Conservation (phyloP, 2,888 invertebrate genomes). For the Dicyrtoma fusca region DNA sequence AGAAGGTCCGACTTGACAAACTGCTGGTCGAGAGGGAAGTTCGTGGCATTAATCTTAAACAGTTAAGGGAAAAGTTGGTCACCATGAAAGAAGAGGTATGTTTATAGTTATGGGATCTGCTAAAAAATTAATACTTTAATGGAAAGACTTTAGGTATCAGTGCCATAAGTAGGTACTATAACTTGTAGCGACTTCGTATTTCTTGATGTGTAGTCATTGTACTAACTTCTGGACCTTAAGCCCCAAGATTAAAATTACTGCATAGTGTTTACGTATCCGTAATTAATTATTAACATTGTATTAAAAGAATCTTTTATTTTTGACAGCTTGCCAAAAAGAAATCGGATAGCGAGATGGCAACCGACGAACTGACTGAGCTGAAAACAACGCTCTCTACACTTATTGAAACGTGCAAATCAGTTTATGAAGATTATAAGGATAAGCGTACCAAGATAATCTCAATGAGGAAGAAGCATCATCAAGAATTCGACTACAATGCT, state of each 20-base stretch:
- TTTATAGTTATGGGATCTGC: too few species aligned
- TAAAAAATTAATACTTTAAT: too few species aligned
- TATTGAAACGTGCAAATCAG: slow-evolving; percentile 57
- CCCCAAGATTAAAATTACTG: too few species aligned
- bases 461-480: slow-evolving; percentile 54
- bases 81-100: slow-evolving; percentile 70
- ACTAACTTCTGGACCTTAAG: too few species aligned
- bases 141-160: too few species aligned
- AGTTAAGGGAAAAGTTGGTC: slow-evolving; percentile 71
- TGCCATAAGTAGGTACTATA: too few species aligned
- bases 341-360: slow-evolving; percentile 58
- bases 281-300: too few species aligned
- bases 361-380: slow-evolving; percentile 54
- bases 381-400: slow-evolving; percentile 52
- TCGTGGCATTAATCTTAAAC: slow-evolving; percentile 70
- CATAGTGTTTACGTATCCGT: too few species aligned
- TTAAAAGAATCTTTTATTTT: too few species aligned
- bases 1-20: slow-evolving; percentile 64
- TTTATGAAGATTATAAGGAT: slow-evolving; percentile 57
- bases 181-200: too few species aligned
- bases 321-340: slow-evolving; percentile 64
- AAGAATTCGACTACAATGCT: slow-evolving; percentile 59
- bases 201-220: too few species aligned
- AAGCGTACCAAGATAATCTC: slow-evolving; percentile 57
- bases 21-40: slow-evolving; percentile 55